Base-by-base conservation (phyloP, 2,797 vertebrate genomes). In the Anguilla obscura region DNA sequence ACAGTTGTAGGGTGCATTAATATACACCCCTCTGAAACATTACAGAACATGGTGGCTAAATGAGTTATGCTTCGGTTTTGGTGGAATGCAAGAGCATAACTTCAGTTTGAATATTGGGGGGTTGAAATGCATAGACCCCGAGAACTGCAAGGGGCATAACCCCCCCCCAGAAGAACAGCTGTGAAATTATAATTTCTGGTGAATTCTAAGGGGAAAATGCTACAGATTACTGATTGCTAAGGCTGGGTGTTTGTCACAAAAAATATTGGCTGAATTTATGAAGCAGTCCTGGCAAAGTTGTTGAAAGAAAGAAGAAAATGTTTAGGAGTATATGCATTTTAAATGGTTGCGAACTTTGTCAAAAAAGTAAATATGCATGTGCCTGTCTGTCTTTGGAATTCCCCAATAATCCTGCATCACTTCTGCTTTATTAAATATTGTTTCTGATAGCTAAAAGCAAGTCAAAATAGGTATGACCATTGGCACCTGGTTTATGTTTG, bases 401-500 rank as follows among this genome's bases (percentile, higher is more conserved):
- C 58, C 80, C 79, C 86, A n/a, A 21, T 16, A 58, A 54, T 66
- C 56, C 12, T 66, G 40, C 45, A 79, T 40, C 21, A 2, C 83
- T 27, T 48, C 30, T 16, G 24, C 58, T 24, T 58, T 71, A 87
- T 60, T 76, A 45, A 60, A 48, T 40, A 24, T 79, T 56, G 54
- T 58, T 24, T 63, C 6, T 66, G 48, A 66, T 60, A 83, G 45
- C 14, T 63, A 87, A 69, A 50, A 66, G 87, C 69, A 50, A 88
- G 87, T 86, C 58, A 87, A 89, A 89, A 89, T 63, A 89, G 54
- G 85, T 88, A 80, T 89, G 60, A 90, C 86, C 60, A 30, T 18
- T 54, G 83, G 83, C 83, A 54, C 10, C 40, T 48, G 40, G 40
- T 45, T 80, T 80, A 12, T 50, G 45, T 18, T 84, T 54, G 83